Evolutionary conservation across 1,140 invertebrate species (phyloP).

Genomic region (Hestina assimilis): DNA sequence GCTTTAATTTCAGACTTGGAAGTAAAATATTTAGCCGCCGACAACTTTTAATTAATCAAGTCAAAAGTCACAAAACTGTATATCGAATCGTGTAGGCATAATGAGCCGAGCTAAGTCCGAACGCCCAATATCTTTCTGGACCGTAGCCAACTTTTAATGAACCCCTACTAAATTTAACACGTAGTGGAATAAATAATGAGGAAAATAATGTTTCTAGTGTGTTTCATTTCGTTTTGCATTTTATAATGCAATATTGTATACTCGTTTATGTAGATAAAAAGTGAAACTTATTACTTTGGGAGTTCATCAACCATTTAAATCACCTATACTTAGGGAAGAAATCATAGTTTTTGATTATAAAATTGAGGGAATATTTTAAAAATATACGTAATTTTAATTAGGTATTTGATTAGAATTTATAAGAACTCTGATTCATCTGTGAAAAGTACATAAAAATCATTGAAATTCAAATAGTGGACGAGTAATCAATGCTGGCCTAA

Average conservation of each 20-base stretch:
- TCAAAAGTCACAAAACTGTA: conserved; percentile 30
- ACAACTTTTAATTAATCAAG: conserved; percentile 43
- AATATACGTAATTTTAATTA: too few species aligned
- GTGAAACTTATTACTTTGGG: too few species aligned
- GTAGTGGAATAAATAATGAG: conserved; percentile 48
- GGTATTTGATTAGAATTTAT: conserved; percentile 25
- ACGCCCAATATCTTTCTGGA: conserved; percentile 37
- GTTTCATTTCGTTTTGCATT: conserved; percentile 17
- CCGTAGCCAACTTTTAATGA: conserved; percentile 42
- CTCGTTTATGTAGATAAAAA: too few species aligned
- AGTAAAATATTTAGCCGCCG: conserved; percentile 14
- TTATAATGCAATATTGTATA: too few species aligned
- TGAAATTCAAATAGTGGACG: conserved; percentile 2
- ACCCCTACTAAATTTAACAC: conserved; percentile 45
- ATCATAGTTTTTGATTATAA: too few species aligned
- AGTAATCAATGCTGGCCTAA: conserved; percentile 20
- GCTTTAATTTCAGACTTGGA: conserved; percentile 10
- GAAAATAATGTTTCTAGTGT: conserved; percentile 33
- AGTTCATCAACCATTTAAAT: too few species aligned
- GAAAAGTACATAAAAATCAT: conserved; percentile 17
- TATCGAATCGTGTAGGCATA: conserved; percentile 23
- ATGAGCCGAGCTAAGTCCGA: conserved; percentile 28
- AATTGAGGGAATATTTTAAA: too few species aligned
- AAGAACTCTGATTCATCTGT: too few species aligned
- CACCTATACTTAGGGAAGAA: too few species aligned